These are phyloP conservation scores for Notocelia uddmanniana DNA, from an alignment of 2,888 invertebrate species.

Conservation along the genomic window DNA sequence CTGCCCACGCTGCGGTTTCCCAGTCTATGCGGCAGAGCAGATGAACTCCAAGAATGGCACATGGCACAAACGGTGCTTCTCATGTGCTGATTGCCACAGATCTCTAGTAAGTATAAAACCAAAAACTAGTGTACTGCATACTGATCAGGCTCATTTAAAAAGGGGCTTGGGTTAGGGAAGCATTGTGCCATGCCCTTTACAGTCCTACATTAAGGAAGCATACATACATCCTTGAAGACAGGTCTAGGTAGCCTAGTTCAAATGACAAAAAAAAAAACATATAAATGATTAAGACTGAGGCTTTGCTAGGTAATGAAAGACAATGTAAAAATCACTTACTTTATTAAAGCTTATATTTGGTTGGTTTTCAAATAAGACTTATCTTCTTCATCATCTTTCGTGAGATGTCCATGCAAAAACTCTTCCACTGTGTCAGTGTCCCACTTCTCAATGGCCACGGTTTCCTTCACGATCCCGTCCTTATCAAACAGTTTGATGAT, in stretches of 20 bases:
- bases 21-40: slow-evolving; percentile 98
- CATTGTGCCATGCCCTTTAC: not conserved
- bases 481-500: slow-evolving; percentile 96
- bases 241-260: not conserved
- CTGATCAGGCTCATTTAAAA: not conserved
- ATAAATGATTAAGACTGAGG: not conserved
- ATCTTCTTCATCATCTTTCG: slow-evolving; percentile 84
- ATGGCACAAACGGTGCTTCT: slow-evolving; percentile 98
- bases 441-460: slow-evolving; percentile 99
- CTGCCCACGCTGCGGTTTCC: slow-evolving; percentile 95
- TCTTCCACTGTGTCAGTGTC: slow-evolving; percentile 99
- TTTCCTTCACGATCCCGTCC: slow-evolving; percentile 93
- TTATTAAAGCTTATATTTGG: slow-evolving; percentile 71
- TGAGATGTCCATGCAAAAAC: slow-evolving; percentile 96
- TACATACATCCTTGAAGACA: not conserved
- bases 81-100: slow-evolving; percentile 94
- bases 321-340: slow-evolving; percentile 25
- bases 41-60: slow-evolving; percentile 97
- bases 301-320: slow-evolving; percentile 6
- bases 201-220: not conserved
- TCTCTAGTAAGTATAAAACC: slow-evolving; percentile 86
- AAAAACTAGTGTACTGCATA: too few species aligned
- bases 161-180: not conserved
- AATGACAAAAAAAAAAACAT: not conserved
- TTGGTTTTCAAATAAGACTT: slow-evolving; percentile 87